phyloP scores from a whole-genome alignment of 2,888 invertebrate species.

The Crossocerus cetratus region DNA sequence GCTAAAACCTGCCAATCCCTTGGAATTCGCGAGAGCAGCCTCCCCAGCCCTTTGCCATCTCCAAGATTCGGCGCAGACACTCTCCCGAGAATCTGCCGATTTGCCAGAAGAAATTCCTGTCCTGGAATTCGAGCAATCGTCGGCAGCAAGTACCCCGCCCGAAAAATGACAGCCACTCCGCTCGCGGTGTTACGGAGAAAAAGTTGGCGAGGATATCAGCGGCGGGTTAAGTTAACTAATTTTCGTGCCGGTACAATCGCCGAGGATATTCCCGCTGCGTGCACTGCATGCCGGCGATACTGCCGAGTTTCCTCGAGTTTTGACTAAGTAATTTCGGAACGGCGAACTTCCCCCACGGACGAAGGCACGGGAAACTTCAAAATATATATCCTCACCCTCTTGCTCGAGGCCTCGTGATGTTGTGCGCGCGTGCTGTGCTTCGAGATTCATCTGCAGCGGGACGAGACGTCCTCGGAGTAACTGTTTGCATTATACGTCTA shows the following conservation, averaged over 20 bases:
- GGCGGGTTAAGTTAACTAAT: not conserved
- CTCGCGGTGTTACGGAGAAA: not conserved
- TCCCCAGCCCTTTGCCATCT: too few relatives aligned
- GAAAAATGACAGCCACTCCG: not conserved
- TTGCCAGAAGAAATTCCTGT: not conserved
- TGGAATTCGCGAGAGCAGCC: conserved; percentile 40
- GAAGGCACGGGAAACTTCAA: conserved; percentile 6
- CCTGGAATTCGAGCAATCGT: not conserved
- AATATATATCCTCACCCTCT: not conserved
- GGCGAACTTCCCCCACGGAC: not conserved
- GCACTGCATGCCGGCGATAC: not conserved
- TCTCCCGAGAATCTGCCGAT: not conserved
- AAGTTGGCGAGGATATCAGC: not conserved
- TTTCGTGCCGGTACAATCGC: conserved; percentile 1
- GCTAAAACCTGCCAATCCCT: conserved; percentile 23
- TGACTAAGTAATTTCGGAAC: conserved; percentile 5
- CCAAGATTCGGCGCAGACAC: too few relatives aligned
- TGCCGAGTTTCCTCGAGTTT: conserved; percentile 4
- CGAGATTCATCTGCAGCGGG: conserved; percentile 20
- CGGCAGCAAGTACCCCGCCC: too few relatives aligned
- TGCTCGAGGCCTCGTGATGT: too few relatives aligned
- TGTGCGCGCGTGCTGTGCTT: conserved; percentile 9
- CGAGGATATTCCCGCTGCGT: not conserved
- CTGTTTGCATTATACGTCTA: conserved; percentile 15
- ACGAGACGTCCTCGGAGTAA: conserved; percentile 8